These are phyloP conservation scores for Pelmatolapia mariae DNA, from an alignment of 2,113 vertebrate genomes.

Conservation along the genomic window DNA sequence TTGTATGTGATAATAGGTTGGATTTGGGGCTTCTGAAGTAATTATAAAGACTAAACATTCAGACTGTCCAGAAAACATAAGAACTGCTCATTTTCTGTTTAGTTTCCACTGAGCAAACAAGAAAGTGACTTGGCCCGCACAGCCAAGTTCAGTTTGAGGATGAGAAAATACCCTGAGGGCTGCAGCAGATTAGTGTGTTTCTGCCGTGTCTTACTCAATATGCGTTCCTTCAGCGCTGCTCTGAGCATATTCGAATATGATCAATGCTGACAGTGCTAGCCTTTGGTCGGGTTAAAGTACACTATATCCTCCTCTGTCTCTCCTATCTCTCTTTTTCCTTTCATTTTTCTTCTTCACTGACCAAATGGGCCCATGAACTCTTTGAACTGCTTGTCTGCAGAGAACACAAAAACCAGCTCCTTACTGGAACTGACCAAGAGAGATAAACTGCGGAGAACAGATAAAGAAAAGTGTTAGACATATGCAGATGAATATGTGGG, in stretches of 20 bases:
- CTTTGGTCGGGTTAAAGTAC: slow-evolving; percentile 38
- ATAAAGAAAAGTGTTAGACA: not conserved
- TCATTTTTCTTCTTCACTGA: slow-evolving; percentile 44
- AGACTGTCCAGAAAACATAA: not conserved
- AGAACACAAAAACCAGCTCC: not conserved
- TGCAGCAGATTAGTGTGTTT: not conserved
- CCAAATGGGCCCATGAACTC: slow-evolving; percentile 35
- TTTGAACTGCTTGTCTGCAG: slow-evolving; percentile 42
- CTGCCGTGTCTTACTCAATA: not conserved
- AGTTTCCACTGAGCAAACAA: not conserved
- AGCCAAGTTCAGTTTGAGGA: not conserved
- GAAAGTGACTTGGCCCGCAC: not conserved
- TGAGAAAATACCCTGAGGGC: not conserved
- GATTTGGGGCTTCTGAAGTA: not conserved
- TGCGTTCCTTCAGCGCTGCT: not conserved
- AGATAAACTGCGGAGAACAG: not conserved
- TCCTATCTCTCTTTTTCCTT: slow-evolving; percentile 9
- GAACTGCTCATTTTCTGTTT: not conserved
- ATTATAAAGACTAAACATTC: not conserved
- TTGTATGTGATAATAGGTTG: not conserved
- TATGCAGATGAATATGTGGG: not conserved
- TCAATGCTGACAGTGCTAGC: slow-evolving; percentile 44
- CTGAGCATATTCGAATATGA: slow-evolving; percentile 33
- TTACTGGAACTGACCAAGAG: slow-evolving; percentile 36
- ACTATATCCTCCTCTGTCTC: slow-evolving; percentile 7